Percentiles rank a stretch among this genome's conserved stretches.
Evolutionary conservation across 2,888 invertebrate species (phyloP).

Genomic region (Tortricodes alternella): DNA sequence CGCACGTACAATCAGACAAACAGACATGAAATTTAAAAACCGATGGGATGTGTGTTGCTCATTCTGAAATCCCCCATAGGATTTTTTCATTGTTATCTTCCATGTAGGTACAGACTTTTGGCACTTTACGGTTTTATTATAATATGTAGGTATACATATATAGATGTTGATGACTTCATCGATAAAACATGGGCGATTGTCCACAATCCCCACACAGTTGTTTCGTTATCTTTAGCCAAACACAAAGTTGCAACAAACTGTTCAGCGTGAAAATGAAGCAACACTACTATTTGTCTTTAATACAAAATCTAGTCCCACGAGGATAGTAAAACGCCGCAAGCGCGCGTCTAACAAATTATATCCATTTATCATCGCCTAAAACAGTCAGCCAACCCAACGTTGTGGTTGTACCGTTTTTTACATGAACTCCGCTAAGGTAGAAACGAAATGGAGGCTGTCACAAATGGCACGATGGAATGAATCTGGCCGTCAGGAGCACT

Average conservation of each 20-base stretch:
- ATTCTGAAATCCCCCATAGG: too few relatives aligned
- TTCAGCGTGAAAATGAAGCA: background rate
- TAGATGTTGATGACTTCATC: too few relatives aligned
- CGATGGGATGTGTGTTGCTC: too few relatives aligned
- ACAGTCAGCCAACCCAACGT: background rate
- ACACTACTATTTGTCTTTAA: background rate
- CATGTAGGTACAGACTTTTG: too few relatives aligned
- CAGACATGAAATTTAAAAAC: too few relatives aligned
- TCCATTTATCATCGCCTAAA: background rate
- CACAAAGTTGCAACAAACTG: background rate
- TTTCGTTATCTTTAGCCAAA: too few relatives aligned
- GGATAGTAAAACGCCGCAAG: background rate
- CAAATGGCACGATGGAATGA: slow-evolving; percentile 32
- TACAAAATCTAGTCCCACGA: background rate
- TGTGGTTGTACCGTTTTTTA: slow-evolving; percentile 1
- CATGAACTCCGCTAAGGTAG: background rate
- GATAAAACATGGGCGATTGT: too few relatives aligned
- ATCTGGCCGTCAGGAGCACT: slow-evolving; percentile 48
- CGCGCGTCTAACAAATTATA: background rate
- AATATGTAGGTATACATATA: too few relatives aligned
- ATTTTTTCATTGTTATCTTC: too few relatives aligned
- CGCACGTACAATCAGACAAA: too few relatives aligned
- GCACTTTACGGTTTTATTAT: too few relatives aligned
- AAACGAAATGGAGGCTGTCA: slow-evolving; percentile 14
- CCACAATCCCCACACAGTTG: too few relatives aligned